Base-by-base conservation (phyloP, 2,888 invertebrate genomes). In the Lasioglossum marginatum region DNA sequence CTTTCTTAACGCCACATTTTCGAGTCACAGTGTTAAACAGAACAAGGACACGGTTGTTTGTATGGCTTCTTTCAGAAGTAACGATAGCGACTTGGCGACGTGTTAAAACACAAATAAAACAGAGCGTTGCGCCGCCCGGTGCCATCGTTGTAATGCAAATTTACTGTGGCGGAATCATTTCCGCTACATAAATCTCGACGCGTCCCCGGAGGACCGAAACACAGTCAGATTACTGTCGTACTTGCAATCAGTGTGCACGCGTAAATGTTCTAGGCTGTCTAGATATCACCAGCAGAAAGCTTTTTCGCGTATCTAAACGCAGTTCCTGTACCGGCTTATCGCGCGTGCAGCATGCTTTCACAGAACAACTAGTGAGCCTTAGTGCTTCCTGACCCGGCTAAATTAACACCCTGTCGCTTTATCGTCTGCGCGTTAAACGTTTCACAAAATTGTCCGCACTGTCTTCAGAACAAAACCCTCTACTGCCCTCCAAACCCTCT, bases 221-320 rank as follows among this genome's bases (percentile, higher is more conserved):
- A 60, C 52, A 14, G 66, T 34, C 60, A 83, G 77, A 82, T 83
- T 82, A 82, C 37, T n/a, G 57, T 74, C 68, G 71, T 40, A 23
- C 68, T 37, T n/a, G 68, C 37, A 43, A 27, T 63, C 45, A 34
- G 57, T 43, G 57, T 34, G 45, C 71, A 16, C 68, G 71, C 77
- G 52, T 52, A 63, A 57, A 70, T 71, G 45, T 34, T 45, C 72
- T 43, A 31, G 43, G 60, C 34, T 48, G 43, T 43, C 10, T 27
- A 66, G 79, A 83, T 85, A 83, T 79, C 79, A 71, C 76, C 76
- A 71, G 79, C 83, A 77, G 66, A 83, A 74, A 76, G 85, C 85
- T 85, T 85, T 85, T 83, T 79, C 84, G 84, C 84, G 84, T 78
- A 82, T 83, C 84, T 78, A 37, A 79, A 79, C 75, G 83, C 45